Base-by-base conservation (phyloP, 2,797 vertebrate genomes). In the Halcyon chelicuti region DNA sequence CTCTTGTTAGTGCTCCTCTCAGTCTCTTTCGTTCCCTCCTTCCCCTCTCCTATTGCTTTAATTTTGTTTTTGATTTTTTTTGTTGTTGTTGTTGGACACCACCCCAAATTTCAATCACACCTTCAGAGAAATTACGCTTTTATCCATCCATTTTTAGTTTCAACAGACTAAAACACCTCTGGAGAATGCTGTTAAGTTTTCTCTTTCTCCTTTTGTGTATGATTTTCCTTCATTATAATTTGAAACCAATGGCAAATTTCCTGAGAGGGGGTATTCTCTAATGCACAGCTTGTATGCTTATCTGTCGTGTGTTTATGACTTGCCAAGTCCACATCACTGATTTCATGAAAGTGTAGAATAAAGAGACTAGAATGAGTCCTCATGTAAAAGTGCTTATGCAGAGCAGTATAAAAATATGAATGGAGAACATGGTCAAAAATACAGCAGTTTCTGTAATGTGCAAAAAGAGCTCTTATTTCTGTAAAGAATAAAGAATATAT, bases 301-400 rank as follows among this genome's bases (percentile, higher is more conserved):
- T 31, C 2, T 2, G 0, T 16, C n/a, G 6, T 21, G 4, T 74
- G 14, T 10, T 3, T 37, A 11, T 23, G 6, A 61, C 20, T 65
- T 90, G 25, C 8, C 25, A 52, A 60, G 26, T 21, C 4, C 11
- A 21, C 16, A 8, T 75, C 40, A 51, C 5, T 25, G 18, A 54
- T 66, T 92, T 80, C 1, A 47, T 66, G 35, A 51, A 94, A 76
- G 4, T 4, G 40, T 46, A n/a, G 35, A 88, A 86, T 18, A 37
- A 68, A 79, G 61, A 74, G 3, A 21, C 7, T 14, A 31, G 23
- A 57, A 51, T 37, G 63, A 40, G 4, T 18, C 22, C 76, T 74
- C 21, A n/a, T 47, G 23, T 37, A 58, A 49, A 47, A 73, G 3
- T 47, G 5, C 28, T 29, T 87, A 31, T 46, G 22, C 0, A 2